Conservation (phyloP, 2,888 invertebrate genomes). For the Patella depressa region DNA sequence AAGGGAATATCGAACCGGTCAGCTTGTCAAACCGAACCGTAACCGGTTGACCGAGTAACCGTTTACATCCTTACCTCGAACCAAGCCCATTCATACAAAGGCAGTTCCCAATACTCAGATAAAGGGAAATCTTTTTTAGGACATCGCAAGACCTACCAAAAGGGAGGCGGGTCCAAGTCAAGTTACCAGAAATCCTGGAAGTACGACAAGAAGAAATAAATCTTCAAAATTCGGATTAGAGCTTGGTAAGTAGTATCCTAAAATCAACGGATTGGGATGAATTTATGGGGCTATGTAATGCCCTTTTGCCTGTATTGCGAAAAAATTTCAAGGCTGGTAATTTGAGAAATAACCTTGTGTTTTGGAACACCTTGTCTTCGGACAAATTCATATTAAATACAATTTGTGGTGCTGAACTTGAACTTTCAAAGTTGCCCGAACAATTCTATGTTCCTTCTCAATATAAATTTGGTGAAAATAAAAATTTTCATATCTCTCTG, state of each 20-base stretch:
- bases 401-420: background rate
- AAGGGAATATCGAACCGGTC: no score
- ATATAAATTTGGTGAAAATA: no score
- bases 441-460: background rate
- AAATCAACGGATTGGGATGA: background rate
- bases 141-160: background rate
- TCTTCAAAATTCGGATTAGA: background rate
- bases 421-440: background rate
- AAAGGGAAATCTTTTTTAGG: background rate
- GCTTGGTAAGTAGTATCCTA: background rate
- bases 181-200: slow-evolving; percentile 3
- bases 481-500: background rate
- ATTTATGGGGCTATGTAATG: background rate
- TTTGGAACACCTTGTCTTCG: slow-evolving; percentile 1
- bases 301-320: background rate
- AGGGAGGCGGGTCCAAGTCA: background rate
- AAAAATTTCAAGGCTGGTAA: slow-evolving; percentile 1
- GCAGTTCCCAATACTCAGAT: background rate
- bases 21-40: no score
- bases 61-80: no score
- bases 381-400: slow-evolving; percentile 3
- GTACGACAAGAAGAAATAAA: background rate
- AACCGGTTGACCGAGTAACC: no score
- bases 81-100: background rate
- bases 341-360: background rate